phyloP scores from a whole-genome alignment of 2,888 invertebrate genomes.

The Lumbricus terrestris region DNA sequence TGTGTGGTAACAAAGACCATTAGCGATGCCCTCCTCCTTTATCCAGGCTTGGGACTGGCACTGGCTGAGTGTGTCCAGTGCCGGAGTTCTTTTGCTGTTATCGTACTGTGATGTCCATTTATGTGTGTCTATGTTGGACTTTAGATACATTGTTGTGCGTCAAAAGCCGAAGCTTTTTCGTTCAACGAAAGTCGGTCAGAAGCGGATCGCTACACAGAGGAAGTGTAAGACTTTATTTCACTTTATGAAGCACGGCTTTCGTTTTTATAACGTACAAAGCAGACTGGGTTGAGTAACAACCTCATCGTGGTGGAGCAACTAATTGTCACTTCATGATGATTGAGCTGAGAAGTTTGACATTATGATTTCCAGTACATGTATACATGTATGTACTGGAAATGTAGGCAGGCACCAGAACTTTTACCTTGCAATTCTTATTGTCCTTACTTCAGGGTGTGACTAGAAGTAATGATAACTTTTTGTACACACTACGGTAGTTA shows the following conservation, averaged over 20 bases:
- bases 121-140: neutral
- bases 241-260: no score
- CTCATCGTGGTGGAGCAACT: neutral
- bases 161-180: neutral
- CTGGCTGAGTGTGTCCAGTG: no score
- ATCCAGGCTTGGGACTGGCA: no score
- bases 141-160: constrained; percentile 4
- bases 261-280: neutral
- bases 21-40: no score
- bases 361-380: no score
- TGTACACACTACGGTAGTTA: neutral
- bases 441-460: neutral
- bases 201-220: neutral
- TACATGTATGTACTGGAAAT: no score
- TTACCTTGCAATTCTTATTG: neutral
- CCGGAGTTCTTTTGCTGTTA: neutral
- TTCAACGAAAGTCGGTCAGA: neutral
- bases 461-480: neutral
- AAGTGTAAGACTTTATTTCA: neutral
- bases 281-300: neutral
- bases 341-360: neutral
- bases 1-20: no score
- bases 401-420: neutral
- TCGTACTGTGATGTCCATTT: neutral
- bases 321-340: neutral